phyloP scores from a whole-genome alignment of 2,888 invertebrate species.

The Athrips mouffetella region DNA sequence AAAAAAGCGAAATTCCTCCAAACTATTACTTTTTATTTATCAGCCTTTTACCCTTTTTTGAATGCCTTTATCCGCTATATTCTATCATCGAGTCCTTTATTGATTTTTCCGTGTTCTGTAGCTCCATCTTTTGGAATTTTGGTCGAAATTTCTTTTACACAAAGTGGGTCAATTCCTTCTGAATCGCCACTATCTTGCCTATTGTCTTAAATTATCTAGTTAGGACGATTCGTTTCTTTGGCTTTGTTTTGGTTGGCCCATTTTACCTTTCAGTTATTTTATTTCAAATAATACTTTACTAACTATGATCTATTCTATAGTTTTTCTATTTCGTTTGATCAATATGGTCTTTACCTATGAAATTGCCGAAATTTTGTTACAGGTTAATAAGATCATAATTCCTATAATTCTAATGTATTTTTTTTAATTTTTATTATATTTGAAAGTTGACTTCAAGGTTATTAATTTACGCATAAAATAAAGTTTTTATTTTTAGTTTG shows the following conservation, averaged over 20 bases:
- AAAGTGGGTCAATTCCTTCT: conserved; percentile 9
- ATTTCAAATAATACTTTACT: no score
- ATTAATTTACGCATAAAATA: no score
- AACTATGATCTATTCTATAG: no score
- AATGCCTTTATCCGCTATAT: background rate
- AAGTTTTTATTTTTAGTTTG: no score
- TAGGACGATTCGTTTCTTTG: background rate
- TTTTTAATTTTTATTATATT: no score
- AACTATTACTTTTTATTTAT: conserved; percentile 17
- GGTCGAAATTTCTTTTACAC: background rate
- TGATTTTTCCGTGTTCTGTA: background rate
- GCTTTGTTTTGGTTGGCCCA: background rate
- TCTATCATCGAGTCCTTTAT: background rate
- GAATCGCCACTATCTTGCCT: background rate
- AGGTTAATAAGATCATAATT: no score
- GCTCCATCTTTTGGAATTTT: background rate
- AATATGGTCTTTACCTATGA: no score
- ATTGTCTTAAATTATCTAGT: background rate
- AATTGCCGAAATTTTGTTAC: no score
- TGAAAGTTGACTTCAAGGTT: no score
- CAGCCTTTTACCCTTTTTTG: background rate
- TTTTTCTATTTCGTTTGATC: no score
- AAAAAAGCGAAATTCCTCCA: conserved; percentile 54
- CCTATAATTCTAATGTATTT: no score
- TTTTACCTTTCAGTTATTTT: background rate